phyloP scores from a whole-genome alignment of 2,797 vertebrate species.

The Saxicola maurus region DNA sequence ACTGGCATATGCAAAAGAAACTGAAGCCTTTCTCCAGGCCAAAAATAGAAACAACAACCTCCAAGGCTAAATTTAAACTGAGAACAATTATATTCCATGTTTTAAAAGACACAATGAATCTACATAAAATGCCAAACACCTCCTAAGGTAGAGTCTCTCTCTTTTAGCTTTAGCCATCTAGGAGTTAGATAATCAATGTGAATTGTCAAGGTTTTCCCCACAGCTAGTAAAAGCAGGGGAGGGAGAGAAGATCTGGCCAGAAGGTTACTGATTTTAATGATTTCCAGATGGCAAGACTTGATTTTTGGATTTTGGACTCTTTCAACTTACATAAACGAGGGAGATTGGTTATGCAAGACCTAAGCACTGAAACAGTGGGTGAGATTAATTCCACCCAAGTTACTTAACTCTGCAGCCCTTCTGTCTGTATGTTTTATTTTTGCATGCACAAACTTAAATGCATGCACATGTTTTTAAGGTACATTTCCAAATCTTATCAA shows the following conservation, averaged over 20 bases:
- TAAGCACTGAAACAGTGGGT: background rate
- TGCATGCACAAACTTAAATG: background rate
- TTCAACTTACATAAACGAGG: background rate
- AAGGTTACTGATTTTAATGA: background rate
- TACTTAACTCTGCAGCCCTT: background rate
- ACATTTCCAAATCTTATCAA: background rate
- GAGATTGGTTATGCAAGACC: constrained; percentile 1
- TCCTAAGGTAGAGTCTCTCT: background rate
- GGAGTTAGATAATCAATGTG: background rate
- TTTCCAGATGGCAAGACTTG: background rate
- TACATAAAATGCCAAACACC: background rate
- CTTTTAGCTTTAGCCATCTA: background rate
- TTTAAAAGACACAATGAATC: background rate
- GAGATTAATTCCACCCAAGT: constrained; percentile 19
- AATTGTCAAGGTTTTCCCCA: background rate
- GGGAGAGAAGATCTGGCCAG: background rate
- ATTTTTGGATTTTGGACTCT: background rate
- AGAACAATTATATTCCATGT: background rate
- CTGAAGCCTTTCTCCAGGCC: background rate
- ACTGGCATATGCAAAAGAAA: background rate
- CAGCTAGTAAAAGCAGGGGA: background rate
- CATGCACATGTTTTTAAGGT: background rate
- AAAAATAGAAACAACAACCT: background rate
- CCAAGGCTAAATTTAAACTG: constrained; percentile 1
- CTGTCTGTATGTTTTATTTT: background rate